These are phyloP conservation scores for Pholis gunnellus DNA, from an alignment of 2,113 vertebrate species.

Conservation along the genomic window DNA sequence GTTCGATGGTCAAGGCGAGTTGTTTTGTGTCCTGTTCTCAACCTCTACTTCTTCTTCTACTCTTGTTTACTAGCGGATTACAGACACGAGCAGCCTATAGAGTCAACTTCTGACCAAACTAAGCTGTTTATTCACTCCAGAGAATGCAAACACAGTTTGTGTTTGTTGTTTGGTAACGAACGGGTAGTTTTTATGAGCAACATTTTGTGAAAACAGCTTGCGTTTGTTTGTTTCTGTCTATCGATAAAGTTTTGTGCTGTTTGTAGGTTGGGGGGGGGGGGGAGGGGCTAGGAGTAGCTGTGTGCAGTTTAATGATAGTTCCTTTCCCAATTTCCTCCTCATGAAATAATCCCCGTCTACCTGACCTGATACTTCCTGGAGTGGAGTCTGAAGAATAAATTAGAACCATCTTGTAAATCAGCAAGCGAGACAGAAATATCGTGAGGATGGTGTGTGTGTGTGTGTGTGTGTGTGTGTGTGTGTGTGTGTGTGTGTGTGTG, in stretches of 20 bases:
- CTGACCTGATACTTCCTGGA: constrained; percentile 53
- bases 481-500: constrained; percentile 7
- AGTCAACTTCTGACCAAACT: no score
- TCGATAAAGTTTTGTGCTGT: background rate
- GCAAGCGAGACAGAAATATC: background rate
- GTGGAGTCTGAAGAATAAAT: constrained; percentile 57
- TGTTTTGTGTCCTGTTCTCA: no score
- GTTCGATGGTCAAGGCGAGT: no score
- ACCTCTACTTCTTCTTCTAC: no score
- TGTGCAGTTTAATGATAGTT: constrained; percentile 37
- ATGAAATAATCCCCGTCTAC: constrained; percentile 58
- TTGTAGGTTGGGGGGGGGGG: background rate
- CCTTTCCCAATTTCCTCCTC: constrained; percentile 62
- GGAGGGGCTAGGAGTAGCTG: background rate
- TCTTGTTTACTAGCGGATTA: no score
- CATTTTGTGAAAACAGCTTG: background rate
- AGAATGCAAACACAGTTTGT: background rate
- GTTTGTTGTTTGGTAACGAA: background rate
- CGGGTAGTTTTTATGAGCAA: background rate
- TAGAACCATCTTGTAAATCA: constrained; percentile 56
- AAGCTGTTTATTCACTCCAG: no score
- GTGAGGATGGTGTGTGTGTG: background rate
- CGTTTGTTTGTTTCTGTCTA: no score
- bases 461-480: constrained; percentile 2
- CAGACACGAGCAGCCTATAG: no score